Percentiles rank a stretch among this genome's conserved stretches.
These are phyloP conservation scores for Euproctis similis DNA, from an alignment of 2,888 invertebrate genomes.

Conservation along the genomic window DNA sequence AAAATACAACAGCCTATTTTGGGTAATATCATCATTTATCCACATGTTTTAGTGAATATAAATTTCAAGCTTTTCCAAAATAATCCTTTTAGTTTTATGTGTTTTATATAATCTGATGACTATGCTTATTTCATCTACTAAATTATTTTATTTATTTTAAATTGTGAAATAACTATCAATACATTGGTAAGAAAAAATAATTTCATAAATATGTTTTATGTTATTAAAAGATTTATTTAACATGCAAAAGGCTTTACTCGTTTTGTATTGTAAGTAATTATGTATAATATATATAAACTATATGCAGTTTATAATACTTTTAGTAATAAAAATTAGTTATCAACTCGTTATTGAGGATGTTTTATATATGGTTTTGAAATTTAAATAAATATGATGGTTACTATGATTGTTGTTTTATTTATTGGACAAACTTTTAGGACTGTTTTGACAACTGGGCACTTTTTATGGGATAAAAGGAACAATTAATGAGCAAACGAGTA, in stretches of 20 bases:
- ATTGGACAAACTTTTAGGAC: neutral
- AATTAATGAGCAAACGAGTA: too few relatives aligned
- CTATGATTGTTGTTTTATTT: slow-evolving; percentile 19
- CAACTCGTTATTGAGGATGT: slow-evolving; percentile 15
- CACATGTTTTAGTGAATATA: too few relatives aligned
- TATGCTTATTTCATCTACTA: neutral
- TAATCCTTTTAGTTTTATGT: too few relatives aligned
- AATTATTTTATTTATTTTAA: neutral
- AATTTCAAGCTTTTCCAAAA: too few relatives aligned
- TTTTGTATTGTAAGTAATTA: slow-evolving; percentile 10
- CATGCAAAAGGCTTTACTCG: slow-evolving; percentile 24
- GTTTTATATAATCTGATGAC: neutral
- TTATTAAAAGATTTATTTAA: slow-evolving; percentile 19
- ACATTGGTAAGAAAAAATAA: neutral
- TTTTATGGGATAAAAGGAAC: too few relatives aligned
- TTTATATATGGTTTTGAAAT: slow-evolving; percentile 28
- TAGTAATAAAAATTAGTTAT: slow-evolving; percentile 8
- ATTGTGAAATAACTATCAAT: neutral
- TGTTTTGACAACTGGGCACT: too few relatives aligned
- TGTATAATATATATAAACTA: slow-evolving; percentile 11
- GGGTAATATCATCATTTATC: too few relatives aligned
- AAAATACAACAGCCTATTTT: too few relatives aligned
- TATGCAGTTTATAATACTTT: slow-evolving; percentile 13
- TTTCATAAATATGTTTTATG: slow-evolving; percentile 3
- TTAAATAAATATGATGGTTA: slow-evolving; percentile 30